These are phyloP conservation scores for Anoplopoma fimbria DNA, from an alignment of 2,113 vertebrate species.

Conservation along the genomic window DNA sequence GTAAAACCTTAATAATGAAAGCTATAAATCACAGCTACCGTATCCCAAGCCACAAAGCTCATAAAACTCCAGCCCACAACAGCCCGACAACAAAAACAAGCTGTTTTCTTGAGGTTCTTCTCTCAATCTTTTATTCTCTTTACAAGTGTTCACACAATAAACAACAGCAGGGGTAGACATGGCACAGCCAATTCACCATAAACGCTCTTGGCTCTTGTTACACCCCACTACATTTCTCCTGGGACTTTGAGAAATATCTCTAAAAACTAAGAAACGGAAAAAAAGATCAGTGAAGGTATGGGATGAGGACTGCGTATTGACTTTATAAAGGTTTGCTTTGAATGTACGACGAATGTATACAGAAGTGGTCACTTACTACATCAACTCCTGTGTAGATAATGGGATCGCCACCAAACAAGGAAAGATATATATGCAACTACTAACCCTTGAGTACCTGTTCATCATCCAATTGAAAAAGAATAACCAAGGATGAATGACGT, in stretches of 20 bases:
- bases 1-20: slow-evolving; percentile 72
- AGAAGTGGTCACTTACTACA: neutral
- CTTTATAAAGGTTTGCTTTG: neutral
- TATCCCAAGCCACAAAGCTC: slow-evolving; percentile 63
- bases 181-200: slow-evolving; percentile 8
- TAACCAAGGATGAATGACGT: neutral
- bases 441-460: neutral
- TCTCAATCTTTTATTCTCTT: slow-evolving; percentile 20
- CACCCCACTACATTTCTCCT: neutral
- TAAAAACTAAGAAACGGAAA: neutral
- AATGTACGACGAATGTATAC: neutral
- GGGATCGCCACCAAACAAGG: no score
- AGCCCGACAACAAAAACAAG: slow-evolving; percentile 51
- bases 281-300: neutral
- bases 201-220: slow-evolving; percentile 15
- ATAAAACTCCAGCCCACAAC: slow-evolving; percentile 63
- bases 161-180: slow-evolving; percentile 41
- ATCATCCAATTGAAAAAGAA: neutral
- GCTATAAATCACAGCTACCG: slow-evolving; percentile 73
- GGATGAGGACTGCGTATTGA: neutral
- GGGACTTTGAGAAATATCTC: slow-evolving; percentile 6
- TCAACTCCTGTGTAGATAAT: no score
- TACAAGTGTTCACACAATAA: slow-evolving; percentile 41
- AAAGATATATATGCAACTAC: neutral
- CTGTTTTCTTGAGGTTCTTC: neutral